These are phyloP conservation scores for Pogoniulus pusillus DNA, from an alignment of 2,797 vertebrate species.

Conservation along the genomic window DNA sequence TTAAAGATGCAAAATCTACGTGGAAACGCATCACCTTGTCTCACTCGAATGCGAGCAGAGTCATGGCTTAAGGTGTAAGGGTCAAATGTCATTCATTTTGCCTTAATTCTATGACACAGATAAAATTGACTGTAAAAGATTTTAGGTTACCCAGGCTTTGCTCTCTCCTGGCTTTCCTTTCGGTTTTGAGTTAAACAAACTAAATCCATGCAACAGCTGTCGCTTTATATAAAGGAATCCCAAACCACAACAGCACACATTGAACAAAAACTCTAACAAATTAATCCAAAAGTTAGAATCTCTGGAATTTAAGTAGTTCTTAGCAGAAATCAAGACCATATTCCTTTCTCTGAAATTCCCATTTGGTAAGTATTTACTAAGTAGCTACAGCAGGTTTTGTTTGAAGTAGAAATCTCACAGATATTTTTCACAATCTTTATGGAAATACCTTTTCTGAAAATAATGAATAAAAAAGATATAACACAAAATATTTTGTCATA, in stretches of 20 bases:
- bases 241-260: background rate
- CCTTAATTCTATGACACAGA: background rate
- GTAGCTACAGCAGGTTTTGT: background rate
- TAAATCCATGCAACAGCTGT: background rate
- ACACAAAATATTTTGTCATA: background rate
- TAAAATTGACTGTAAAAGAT: background rate
- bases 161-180: background rate
- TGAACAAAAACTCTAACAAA: background rate
- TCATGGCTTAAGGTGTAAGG: background rate
- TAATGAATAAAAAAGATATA: too few species aligned
- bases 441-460: background rate
- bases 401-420: background rate
- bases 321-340: background rate
- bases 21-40: background rate
- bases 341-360: background rate
- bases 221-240: background rate
- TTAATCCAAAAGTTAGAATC: background rate
- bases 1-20: background rate
- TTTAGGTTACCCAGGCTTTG: background rate
- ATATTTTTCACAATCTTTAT: background rate
- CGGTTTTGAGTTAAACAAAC: background rate
- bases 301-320: background rate
- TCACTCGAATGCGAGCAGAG: background rate
- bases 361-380: background rate
- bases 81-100: background rate